Percentiles rank a stretch among this genome's conserved stretches.
phyloP scores from a whole-genome alignment of 2,888 invertebrate species.

The Podabrus alpinus region DNA sequence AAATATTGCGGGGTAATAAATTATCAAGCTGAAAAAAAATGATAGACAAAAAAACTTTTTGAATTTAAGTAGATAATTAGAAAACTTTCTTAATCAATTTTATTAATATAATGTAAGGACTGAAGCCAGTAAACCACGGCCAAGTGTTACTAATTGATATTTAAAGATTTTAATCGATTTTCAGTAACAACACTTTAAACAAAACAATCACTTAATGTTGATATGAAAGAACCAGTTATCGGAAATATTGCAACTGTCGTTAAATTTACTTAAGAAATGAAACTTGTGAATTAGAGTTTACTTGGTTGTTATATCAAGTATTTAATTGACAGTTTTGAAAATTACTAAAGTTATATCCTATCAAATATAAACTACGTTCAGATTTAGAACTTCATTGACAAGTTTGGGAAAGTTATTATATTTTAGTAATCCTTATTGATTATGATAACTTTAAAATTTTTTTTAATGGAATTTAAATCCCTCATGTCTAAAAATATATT shows the following conservation, averaged over 20 bases:
- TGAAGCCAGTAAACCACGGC: background rate
- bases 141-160: background rate
- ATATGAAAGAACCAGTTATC: background rate
- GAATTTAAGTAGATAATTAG: background rate
- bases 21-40: background rate
- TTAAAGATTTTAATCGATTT: background rate
- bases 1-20: background rate
- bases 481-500: background rate
- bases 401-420: background rate
- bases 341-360: background rate
- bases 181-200: background rate
- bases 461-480: background rate
- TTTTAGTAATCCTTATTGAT: background rate
- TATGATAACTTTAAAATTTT: background rate
- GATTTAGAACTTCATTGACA: background rate
- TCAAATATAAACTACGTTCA: background rate
- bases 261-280: background rate
- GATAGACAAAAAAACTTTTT: background rate
- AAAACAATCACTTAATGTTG: background rate
- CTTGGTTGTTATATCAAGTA: background rate
- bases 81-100: background rate
- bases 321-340: background rate
- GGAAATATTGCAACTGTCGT: background rate
- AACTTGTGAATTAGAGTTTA: background rate
- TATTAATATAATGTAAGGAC: background rate